Evolutionary conservation across 2,113 vertebrate genomes (phyloP).

Genomic region (Corvus hawaiiensis): DNA sequence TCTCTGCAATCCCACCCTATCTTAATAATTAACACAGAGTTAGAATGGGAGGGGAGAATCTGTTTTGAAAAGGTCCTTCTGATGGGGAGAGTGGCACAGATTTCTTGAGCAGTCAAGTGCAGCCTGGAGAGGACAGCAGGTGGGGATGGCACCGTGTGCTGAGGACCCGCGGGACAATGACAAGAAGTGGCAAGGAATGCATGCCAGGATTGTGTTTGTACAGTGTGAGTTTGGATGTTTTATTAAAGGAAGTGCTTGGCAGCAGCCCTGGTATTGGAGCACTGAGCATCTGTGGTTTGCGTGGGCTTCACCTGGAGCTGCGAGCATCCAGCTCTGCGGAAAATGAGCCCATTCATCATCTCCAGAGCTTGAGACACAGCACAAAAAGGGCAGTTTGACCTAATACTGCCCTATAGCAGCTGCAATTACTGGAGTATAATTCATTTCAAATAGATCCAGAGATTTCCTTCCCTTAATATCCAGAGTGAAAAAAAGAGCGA

Average conservation of each 20-base stretch:
- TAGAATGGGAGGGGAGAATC: not conserved
- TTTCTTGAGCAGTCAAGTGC: not conserved
- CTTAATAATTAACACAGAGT: constrained; percentile 10
- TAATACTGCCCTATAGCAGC: constrained; percentile 40
- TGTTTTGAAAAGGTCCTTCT: not conserved
- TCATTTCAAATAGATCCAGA: constrained; percentile 47
- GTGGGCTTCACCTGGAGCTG: constrained; percentile 33
- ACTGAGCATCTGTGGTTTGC: not conserved
- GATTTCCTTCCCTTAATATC: constrained; percentile 32
- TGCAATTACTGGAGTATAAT: constrained; percentile 51
- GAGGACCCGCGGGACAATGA: not conserved
- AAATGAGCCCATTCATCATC: constrained; percentile 59
- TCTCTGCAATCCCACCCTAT: constrained; percentile 58
- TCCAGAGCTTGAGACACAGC: not conserved
- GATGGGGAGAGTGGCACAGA: not conserved
- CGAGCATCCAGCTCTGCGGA: not conserved
- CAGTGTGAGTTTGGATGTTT: not conserved
- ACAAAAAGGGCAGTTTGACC: constrained; percentile 58
- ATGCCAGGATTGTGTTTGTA: not conserved
- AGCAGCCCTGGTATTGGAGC: not conserved
- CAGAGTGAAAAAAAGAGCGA: not conserved
- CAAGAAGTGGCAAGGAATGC: not conserved
- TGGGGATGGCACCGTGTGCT: not conserved
- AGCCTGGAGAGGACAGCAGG: not conserved
- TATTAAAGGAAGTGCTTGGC: not conserved